Base-by-base conservation (phyloP, 2,888 invertebrate genomes). In the Ditylenchus weischeri region DNA sequence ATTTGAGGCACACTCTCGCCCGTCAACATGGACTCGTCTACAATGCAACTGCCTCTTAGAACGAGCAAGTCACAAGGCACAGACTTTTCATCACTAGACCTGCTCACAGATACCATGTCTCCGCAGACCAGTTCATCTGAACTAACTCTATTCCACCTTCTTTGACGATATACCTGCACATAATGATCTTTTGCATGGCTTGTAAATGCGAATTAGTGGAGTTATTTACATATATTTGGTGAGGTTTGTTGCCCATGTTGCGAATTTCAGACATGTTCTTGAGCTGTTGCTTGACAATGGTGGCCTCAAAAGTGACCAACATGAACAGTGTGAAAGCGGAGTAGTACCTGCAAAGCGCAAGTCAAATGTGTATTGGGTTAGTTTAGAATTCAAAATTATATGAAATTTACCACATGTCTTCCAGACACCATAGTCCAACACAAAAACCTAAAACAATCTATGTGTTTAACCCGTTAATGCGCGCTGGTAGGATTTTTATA, bases 1-100 rank as follows among this genome's bases (percentile, higher is more conserved):
- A 98, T 96, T 86, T 96, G 96, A 0, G 98, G 98, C 8, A 99
- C 94, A 71, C 94, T 95, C 86, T 98, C 98, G 64, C 90, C 96
- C 18, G 98, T 99, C 71, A 99, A 87, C 94, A 98, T 94, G 77
- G 95, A 94, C 85, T 99, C 98, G 83, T 99, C 98, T 0, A 99
- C 92, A 79, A 99, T 95, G 84, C 96, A 96, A 1, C 92, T 90
- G 10, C 98, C 98, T 81, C 94, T 87, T 66, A 99, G 84, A 57
- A 99, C 86, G 38, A 98, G 87, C 84, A 98, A 88, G 85, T 99
- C 98, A 85, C 98, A 98, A 1, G 98, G 98, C 57, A 82, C 76
- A 72, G 93, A 87, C 69, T 84, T 90, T 79, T 95, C 94, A 83
- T 91, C 90, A 68, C 89, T 88, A 15, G 92, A 91, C 74, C 96